phyloP scores from a whole-genome alignment of 2,888 invertebrate genomes.

The Andrena minutula region DNA sequence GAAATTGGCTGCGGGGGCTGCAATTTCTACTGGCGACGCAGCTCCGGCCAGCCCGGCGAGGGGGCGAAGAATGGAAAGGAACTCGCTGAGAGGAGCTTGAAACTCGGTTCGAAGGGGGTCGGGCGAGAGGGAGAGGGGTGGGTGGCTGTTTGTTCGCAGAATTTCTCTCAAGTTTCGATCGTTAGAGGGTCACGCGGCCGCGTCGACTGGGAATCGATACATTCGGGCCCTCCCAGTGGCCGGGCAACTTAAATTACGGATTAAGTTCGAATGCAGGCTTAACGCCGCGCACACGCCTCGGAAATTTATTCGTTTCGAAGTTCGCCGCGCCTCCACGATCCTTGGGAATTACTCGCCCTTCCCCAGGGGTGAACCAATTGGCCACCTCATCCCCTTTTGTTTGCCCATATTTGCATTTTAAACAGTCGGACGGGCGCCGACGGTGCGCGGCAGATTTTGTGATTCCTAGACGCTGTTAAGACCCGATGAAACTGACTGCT shows the following conservation, averaged over 20 bases:
- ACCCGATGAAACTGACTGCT: not conserved
- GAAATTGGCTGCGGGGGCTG: conserved; percentile 57
- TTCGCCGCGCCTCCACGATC: conserved; percentile 15
- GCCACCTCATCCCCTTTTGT: conserved; percentile 11
- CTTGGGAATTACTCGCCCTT: conserved; percentile 26
- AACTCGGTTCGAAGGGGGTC: not conserved
- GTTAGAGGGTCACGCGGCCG: conserved; percentile 20
- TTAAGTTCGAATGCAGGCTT: conserved; percentile 63
- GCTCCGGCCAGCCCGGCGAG: not conserved
- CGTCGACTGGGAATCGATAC: conserved; percentile 49
- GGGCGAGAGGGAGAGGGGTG: not conserved
- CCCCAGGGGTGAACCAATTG: conserved; percentile 2
- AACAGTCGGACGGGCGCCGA: conserved; percentile 15
- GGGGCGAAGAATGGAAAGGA: conserved; percentile 17
- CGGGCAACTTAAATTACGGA: conserved; percentile 71
- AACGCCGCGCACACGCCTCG: conserved; percentile 22
- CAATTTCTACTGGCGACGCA: conserved; percentile 29
- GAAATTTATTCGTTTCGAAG: conserved; percentile 48
- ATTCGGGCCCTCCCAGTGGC: conserved; percentile 11
- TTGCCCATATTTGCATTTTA: conserved; percentile 46
- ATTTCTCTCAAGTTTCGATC: conserved; percentile 39
- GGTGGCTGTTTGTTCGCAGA: conserved; percentile 36
- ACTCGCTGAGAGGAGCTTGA: not conserved
- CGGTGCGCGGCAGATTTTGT: not conserved
- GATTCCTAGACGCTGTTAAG: conserved; percentile 12